A percentile compares a stretch with the other conserved stretches of the same genome.
phyloP scores from a whole-genome alignment of 2,888 invertebrate species.

The Tillus elongatus region DNA sequence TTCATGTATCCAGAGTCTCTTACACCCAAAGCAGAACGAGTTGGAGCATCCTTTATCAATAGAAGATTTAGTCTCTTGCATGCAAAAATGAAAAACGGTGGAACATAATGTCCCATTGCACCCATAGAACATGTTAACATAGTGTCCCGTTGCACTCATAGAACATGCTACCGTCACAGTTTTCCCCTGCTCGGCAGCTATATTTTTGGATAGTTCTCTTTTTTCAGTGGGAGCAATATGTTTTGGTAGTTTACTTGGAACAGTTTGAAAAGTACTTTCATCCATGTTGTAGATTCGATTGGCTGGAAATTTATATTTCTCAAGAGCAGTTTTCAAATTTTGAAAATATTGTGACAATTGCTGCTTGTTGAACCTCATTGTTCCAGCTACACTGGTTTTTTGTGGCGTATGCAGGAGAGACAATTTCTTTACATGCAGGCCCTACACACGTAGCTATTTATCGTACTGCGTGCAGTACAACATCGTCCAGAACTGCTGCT shows the following conservation, averaged over 20 bases:
- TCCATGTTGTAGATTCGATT: not conserved
- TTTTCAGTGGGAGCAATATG: not conserved
- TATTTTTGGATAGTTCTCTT: not conserved
- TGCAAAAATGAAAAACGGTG: not conserved
- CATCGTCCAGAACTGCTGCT: too few relatives aligned
- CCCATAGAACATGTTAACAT: too few relatives aligned
- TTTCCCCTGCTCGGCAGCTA: not conserved
- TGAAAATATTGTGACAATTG: too few relatives aligned
- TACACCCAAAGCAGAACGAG: slow-evolving; percentile 4
- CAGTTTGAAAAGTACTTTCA: not conserved
- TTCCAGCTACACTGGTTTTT: too few relatives aligned
- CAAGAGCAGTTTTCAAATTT: too few relatives aligned
- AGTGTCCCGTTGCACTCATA: not conserved
- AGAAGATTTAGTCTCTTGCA: not conserved
- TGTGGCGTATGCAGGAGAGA: too few relatives aligned
- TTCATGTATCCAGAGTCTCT: slow-evolving; percentile 14
- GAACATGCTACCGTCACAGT: not conserved
- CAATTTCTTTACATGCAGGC: too few relatives aligned
- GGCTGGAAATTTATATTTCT: not conserved
- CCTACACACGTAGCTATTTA: too few relatives aligned
- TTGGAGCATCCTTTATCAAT: not conserved
- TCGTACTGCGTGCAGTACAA: too few relatives aligned
- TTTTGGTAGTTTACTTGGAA: not conserved
- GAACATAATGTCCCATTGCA: not conserved
- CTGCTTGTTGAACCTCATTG: too few relatives aligned